These are phyloP conservation scores for Euspilapteryx auroguttella DNA, from an alignment of 2,888 invertebrate species.

Conservation along the genomic window DNA sequence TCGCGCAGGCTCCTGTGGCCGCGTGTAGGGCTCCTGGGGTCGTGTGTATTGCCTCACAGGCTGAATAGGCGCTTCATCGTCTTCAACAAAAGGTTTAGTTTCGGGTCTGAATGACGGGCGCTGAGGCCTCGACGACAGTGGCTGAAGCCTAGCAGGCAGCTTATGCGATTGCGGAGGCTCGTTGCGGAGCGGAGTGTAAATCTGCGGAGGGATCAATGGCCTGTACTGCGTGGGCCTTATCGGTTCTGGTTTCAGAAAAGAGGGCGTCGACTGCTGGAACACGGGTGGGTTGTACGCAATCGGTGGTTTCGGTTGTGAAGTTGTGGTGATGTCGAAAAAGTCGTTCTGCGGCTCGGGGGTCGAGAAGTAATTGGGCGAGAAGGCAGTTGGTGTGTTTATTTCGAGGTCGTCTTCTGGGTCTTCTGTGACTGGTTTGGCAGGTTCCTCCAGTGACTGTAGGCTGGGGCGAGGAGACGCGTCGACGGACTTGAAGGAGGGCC, in stretches of 20 bases:
- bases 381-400: constrained; percentile 56
- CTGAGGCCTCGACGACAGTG: constrained; percentile 48
- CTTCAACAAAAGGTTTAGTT: constrained; percentile 43
- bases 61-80: constrained; percentile 41
- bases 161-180: constrained; percentile 26
- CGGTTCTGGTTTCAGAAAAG: constrained; percentile 32
- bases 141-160: constrained; percentile 44
- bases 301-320: constrained; percentile 45
- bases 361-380: constrained; percentile 34
- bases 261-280: constrained; percentile 38
- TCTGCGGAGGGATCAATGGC: constrained; percentile 33
- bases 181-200: constrained; percentile 36
- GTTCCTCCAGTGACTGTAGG: constrained; percentile 51
- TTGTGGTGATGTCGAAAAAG: constrained; percentile 43
- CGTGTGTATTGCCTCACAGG: constrained; percentile 44
- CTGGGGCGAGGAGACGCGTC: constrained; percentile 44
- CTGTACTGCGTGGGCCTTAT: constrained; percentile 47
- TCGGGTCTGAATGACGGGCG: constrained; percentile 55
- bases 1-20: constrained; percentile 24
- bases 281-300: constrained; percentile 37
- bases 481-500: constrained; percentile 46
- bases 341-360: constrained; percentile 49
- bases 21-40: too few species aligned
- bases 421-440: constrained; percentile 68
- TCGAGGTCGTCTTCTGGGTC: constrained; percentile 66